Evolutionary conservation across 2,113 vertebrate genomes (phyloP).

Genomic region (Dinomys branickii): DNA sequence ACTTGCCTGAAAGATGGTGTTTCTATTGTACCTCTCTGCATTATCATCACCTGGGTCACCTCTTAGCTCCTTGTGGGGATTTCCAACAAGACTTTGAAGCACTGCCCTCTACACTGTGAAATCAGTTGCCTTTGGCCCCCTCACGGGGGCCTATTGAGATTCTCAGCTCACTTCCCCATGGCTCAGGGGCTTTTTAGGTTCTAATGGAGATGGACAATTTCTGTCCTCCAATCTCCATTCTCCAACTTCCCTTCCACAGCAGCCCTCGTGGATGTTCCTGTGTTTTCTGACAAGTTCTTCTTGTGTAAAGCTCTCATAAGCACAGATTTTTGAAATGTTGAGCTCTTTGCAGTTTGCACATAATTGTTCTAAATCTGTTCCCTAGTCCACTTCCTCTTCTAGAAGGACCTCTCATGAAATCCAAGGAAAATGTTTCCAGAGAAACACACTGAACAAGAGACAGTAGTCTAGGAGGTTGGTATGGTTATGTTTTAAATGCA

Average conservation of each 20-base stretch:
- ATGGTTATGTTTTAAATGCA: not conserved
- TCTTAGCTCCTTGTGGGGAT: not conserved
- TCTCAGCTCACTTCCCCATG: not conserved
- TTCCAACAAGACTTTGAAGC: not conserved
- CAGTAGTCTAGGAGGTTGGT: not conserved
- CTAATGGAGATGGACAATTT: not conserved
- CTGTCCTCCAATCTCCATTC: not conserved
- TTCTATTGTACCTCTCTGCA: not conserved
- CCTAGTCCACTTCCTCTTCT: not conserved
- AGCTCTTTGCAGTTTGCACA: not conserved
- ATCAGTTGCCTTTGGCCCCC: not conserved
- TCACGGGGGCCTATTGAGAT: not conserved
- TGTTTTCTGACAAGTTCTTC: not conserved
- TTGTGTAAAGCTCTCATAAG: not conserved
- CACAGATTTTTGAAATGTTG: not conserved
- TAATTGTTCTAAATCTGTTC: not conserved
- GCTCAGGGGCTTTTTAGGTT: not conserved
- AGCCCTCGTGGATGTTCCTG: not conserved
- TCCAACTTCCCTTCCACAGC: not conserved
- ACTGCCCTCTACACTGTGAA: not conserved
- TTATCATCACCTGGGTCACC: not conserved
- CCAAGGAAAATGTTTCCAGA: not conserved
- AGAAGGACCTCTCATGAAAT: conserved; percentile 10
- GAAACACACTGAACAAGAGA: not conserved
- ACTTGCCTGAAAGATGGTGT: not conserved